Base-by-base conservation (phyloP, 2,797 vertebrate genomes). In the Threskiornis aethiopicus region DNA sequence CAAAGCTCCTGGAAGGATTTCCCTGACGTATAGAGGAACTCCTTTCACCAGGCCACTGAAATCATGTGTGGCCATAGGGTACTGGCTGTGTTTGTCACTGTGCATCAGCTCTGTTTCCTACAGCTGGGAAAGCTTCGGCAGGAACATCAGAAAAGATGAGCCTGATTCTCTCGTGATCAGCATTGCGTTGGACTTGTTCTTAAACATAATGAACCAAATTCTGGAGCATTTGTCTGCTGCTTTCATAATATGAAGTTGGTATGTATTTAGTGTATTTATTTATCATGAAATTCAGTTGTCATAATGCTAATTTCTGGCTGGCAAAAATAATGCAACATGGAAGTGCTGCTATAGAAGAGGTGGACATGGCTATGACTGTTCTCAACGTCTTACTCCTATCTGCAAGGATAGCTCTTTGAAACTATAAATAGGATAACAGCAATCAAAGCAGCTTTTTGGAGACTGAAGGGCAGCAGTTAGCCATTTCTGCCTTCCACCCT, bases 401-500 rank as follows among this genome's bases (percentile, higher is more conserved):
- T 90, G 46, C 35, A 64, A 72, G 46, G 44, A 78, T 39, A 82
- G 62, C 25, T 87, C 35, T 80, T 57, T 83, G 41, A 83, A 90
- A 70, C 46, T 92, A 39, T 75, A 57, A 85, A 77, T 51, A 92
- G 28, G 13, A 20, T 79, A 70, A 70, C 39, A 73, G 47, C 58
- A 77, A 28, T 82, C n/a, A 88, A 75, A 93, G n/a, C 51, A 82
- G 67, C 77, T 90, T 95, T 67, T 75, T 80, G 71, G 59, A 93
- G 88, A 21, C 59, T 67, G 86, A 95, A 94, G 87, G 92, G 81
- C 84, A 87, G 75, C 64, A 80, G 81, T 92, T 96, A 91, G 82
- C 78, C 75, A 54, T 93, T 93, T 89, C 79, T 93, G 54, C 67
- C 65, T 95, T 95, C 95, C 46, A 89, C 78, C 37, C 49, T 85